phyloP scores from a whole-genome alignment of 2,888 invertebrate species.

The Hololepta plana region DNA sequence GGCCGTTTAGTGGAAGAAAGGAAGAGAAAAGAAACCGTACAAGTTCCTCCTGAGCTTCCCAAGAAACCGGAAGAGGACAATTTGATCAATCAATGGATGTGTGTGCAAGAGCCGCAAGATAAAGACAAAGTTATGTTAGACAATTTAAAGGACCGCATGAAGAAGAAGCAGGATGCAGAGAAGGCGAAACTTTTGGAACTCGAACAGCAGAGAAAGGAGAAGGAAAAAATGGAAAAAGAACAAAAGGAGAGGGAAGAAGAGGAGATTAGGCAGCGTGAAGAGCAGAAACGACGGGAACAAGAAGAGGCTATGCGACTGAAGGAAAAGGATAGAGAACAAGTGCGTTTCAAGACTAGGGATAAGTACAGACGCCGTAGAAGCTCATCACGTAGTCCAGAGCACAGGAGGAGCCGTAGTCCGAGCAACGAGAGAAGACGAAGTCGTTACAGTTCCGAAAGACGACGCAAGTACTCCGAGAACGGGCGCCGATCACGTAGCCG shows the following conservation, averaged over 20 bases:
- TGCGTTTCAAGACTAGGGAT: conserved; percentile 3
- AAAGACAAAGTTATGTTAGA: conserved; percentile 31
- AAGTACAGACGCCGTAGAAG: conserved; percentile 15
- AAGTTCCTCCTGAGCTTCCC: too few species aligned
- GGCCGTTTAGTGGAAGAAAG: conserved; percentile 31
- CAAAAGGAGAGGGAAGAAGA: conserved; percentile 19
- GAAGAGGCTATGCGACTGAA: conserved; percentile 9
- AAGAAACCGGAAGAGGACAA: too few species aligned
- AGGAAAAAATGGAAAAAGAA: conserved; percentile 23
- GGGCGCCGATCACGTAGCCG: conserved; percentile 8
- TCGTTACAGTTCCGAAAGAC: conserved; percentile 9
- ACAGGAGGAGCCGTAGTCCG: conserved; percentile 12
- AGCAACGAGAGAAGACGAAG: conserved; percentile 10
- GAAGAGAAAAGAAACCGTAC: conserved; percentile 18
- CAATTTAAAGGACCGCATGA: conserved; percentile 32
- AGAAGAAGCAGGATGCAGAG: conserved; percentile 31
- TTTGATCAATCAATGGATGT: conserved; percentile 34
- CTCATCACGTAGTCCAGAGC: conserved; percentile 12
- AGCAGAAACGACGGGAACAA: conserved; percentile 21
- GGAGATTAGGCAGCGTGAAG: conserved; percentile 20
- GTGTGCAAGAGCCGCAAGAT: conserved; percentile 22
- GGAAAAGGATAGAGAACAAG: conserved; percentile 16
- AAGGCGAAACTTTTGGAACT: conserved; percentile 22
- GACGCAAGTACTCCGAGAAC: conserved; percentile 12
- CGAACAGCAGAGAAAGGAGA: conserved; percentile 22